Evolutionary conservation across 2,888 invertebrate species (phyloP).

Genomic region (Congeria kusceri): DNA sequence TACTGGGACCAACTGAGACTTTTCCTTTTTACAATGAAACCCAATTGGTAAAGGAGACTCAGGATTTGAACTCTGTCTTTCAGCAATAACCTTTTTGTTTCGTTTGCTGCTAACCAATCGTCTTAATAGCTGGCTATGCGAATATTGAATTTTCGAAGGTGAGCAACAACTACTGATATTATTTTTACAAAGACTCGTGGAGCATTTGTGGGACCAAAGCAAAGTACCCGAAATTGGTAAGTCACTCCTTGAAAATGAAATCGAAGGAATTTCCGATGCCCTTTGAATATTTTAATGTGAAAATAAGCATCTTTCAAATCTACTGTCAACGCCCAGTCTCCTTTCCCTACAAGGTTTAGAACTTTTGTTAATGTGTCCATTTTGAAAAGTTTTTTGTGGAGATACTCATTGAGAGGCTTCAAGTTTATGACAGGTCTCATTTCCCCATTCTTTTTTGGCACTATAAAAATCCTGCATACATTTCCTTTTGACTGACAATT

Average conservation of each 20-base stretch:
- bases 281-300: conserved; percentile 21
- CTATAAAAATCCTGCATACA: conserved; percentile 41
- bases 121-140: conserved; percentile 45
- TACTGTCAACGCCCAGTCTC: conserved; percentile 49
- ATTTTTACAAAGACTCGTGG: conserved; percentile 58
- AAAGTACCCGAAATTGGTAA: conserved; percentile 44
- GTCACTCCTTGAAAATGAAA: conserved; percentile 34
- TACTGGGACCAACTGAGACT: conserved; percentile 37
- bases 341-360: conserved; percentile 44
- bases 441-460: conserved; percentile 35
- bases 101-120: conserved; percentile 43
- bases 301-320: conserved; percentile 50
- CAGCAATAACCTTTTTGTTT: conserved; percentile 12
- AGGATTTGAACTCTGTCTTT: conserved; percentile 19
- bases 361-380: conserved; percentile 49
- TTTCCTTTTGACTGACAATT: conserved; percentile 15
- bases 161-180: conserved; percentile 44
- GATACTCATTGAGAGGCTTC: conserved; percentile 43
- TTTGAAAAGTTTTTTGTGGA: conserved; percentile 48
- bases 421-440: conserved; percentile 47
- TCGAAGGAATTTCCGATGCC: conserved; percentile 46
- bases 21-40: conserved; percentile 50
- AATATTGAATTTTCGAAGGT: conserved; percentile 40
- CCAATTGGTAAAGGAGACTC: conserved; percentile 31
- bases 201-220: conserved; percentile 50